phyloP scores from a whole-genome alignment of 2,113 vertebrate species.

The Silurus asotus region DNA sequence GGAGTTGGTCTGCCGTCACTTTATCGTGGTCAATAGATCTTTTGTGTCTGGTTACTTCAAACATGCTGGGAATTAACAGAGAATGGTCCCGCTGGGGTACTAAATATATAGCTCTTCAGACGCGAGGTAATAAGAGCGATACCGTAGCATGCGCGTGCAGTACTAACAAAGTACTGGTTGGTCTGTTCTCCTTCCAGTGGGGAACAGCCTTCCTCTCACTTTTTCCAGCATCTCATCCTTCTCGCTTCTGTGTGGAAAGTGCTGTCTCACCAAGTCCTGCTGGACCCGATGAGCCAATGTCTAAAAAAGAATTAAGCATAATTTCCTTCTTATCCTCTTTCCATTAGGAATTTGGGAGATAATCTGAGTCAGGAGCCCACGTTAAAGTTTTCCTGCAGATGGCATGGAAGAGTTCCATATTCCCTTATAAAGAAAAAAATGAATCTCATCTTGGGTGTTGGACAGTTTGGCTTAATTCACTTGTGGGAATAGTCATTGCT shows the following conservation, averaged over 20 bases:
- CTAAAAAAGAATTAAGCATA: slow-evolving; percentile 43
- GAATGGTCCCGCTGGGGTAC: slow-evolving; percentile 27
- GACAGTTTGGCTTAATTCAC: background rate
- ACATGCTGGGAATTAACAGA: slow-evolving; percentile 44
- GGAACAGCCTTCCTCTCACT: slow-evolving; percentile 44
- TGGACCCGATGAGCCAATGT: slow-evolving; percentile 50
- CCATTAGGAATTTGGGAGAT: slow-evolving; percentile 27
- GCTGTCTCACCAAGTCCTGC: slow-evolving; percentile 57
- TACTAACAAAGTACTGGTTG: slow-evolving; percentile 3
- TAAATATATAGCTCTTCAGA: slow-evolving; percentile 30
- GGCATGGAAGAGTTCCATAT: slow-evolving; percentile 13
- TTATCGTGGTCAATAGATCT: slow-evolving; percentile 25
- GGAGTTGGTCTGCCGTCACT: background rate
- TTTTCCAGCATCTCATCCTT: slow-evolving; percentile 63
- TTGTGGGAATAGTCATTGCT: background rate
- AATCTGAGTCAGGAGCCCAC: background rate
- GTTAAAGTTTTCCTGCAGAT: background rate
- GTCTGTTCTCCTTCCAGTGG: slow-evolving; percentile 38
- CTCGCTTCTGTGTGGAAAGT: slow-evolving; percentile 57
- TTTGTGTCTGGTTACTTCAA: slow-evolving; percentile 31
- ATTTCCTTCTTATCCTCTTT: slow-evolving; percentile 30
- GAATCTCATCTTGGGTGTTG: background rate
- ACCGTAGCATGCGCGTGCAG: background rate
- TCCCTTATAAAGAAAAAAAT: background rate
- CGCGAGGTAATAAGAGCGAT: background rate